phyloP scores from a whole-genome alignment of 2,797 vertebrate species.

The Schizopygopsis malacanthus region DNA sequence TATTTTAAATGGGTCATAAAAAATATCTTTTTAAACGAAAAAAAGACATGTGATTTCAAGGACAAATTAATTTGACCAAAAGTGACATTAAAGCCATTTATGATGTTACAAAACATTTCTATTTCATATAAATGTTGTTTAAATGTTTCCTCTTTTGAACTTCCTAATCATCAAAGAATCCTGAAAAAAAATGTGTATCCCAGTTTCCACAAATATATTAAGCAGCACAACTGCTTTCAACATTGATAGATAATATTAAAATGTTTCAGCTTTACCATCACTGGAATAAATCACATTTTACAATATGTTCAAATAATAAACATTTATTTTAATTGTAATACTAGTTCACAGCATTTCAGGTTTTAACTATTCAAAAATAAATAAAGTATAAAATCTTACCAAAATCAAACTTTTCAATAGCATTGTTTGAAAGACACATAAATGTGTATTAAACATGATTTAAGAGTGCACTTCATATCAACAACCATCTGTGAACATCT shows the following conservation, averaged over 20 bases:
- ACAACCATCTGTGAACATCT: constrained; percentile 11
- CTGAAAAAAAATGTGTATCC: neutral
- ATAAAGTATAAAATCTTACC: neutral
- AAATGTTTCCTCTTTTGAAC: neutral
- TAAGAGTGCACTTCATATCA: neutral
- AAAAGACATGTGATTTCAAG: neutral
- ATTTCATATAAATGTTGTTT: neutral
- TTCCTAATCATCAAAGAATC: neutral
- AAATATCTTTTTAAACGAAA: neutral
- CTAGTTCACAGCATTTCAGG: neutral
- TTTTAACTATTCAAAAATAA: too few relatives aligned
- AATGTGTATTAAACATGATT: neutral
- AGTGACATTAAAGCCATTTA: neutral
- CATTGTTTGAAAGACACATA: neutral
- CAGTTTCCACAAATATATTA: neutral
- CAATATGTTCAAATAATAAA: neutral
- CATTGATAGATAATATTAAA: neutral
- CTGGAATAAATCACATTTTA: neutral
- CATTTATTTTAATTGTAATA: neutral
- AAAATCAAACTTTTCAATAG: neutral
- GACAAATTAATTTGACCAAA: neutral
- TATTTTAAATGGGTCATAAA: too few relatives aligned
- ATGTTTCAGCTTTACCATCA: neutral
- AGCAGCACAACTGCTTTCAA: neutral
- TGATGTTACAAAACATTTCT: neutral